Percentiles rank a stretch among this genome's conserved stretches.
Evolutionary conservation across 2,113 vertebrate genomes (phyloP).

Genomic region (rat (Rattus norvegicus)): DNA sequence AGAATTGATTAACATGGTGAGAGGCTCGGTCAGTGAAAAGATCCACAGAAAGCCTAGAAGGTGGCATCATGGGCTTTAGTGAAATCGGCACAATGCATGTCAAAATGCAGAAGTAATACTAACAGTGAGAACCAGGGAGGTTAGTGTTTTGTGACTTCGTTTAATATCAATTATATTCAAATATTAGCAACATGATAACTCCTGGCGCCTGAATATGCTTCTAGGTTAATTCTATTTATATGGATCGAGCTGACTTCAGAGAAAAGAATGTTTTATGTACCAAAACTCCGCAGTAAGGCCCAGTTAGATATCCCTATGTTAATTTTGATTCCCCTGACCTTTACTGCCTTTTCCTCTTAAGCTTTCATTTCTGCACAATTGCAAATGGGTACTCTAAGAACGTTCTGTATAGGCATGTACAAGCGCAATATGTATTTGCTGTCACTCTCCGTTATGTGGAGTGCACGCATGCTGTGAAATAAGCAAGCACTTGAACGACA

Average conservation of each 20-base stretch:
- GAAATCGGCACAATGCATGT: conserved; percentile 27
- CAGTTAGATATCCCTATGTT: conserved; percentile 36
- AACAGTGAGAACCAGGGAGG: neutral
- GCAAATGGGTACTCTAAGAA: conserved; percentile 23
- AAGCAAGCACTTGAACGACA: conserved; percentile 38
- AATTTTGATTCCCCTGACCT: conserved; percentile 52
- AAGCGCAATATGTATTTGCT: conserved; percentile 27
- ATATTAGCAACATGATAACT: conserved; percentile 59
- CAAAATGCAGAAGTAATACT: conserved; percentile 28
- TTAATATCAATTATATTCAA: conserved; percentile 1
- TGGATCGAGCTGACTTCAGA: conserved; percentile 21
- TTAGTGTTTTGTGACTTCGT: conserved; percentile 58
- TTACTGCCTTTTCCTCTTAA: conserved; percentile 26
- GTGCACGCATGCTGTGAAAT: neutral
- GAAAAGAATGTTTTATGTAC: neutral
- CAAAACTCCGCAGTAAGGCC: neutral
- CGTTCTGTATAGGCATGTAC: neutral
- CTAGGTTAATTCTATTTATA: conserved; percentile 48
- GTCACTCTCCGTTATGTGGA: neutral
- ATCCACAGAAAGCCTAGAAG: neutral
- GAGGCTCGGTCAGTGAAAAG: neutral
- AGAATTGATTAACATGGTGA: conserved; percentile 7
- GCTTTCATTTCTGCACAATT: neutral
- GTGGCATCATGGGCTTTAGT: neutral
- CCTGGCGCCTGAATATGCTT: conserved; percentile 45